Conservation (phyloP, 23 tunicate species). For the Ascidia mentula region DNA sequence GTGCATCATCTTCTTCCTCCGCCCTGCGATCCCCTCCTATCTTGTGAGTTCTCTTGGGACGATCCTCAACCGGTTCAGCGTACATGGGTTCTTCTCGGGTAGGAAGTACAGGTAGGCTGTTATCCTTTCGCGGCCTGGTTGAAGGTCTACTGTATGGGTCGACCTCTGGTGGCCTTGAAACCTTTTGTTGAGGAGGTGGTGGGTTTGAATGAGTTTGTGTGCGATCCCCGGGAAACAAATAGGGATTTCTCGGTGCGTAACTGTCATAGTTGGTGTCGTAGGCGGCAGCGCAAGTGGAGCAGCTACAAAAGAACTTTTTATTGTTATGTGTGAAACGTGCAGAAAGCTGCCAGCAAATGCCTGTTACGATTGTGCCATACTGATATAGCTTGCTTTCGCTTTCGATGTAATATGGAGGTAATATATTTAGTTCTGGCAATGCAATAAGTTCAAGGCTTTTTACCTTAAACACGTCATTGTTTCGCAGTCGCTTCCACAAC, state of each 20-base stretch:
- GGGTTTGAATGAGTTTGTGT: not conserved
- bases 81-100: not conserved
- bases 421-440: not conserved
- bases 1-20: not conserved
- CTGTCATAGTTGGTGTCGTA: not conserved
- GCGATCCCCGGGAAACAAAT: constrained; percentile 33
- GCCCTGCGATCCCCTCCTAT: not conserved
- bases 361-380: no score
- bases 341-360: no score
- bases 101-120: not conserved
- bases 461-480: constrained; percentile 29
- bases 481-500: constrained; percentile 36
- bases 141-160: constrained; percentile 30
- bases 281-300: constrained; percentile 35
- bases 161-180: not conserved
- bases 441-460: not conserved
- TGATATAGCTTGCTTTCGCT: no score
- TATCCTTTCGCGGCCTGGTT: constrained; percentile 17
- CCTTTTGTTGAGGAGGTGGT: not conserved
- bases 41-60: not conserved
- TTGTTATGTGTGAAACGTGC: no score
- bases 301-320: constrained; percentile 28
- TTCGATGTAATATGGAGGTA: no score
- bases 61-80: not conserved
- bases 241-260: constrained; percentile 33